phyloP scores from a whole-genome alignment of 1,140 invertebrate genomes.

The Agrypnia vestita region DNA sequence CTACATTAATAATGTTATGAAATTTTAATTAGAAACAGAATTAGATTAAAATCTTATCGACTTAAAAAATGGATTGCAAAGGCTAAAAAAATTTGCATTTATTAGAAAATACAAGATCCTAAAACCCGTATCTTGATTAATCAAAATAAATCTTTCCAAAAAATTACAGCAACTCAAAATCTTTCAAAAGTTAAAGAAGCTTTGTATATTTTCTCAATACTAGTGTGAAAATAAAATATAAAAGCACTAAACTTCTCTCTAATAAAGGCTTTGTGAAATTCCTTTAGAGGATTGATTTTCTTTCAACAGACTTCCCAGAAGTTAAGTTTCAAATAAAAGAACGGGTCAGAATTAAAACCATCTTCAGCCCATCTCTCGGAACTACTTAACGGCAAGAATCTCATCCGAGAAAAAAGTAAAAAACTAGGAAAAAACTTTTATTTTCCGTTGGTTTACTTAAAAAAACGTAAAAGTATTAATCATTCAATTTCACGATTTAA shows the following conservation, averaged over 20 bases:
- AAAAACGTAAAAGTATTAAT: too few species aligned
- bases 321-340: not conserved
- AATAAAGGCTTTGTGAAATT: not conserved
- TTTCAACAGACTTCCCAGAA: not conserved
- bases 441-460: too few species aligned
- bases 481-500: too few species aligned
- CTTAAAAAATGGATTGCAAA: too few species aligned
- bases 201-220: not conserved
- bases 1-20: too few species aligned
- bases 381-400: not conserved
- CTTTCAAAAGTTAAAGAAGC: not conserved
- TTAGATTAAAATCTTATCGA: too few species aligned
- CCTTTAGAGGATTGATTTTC: slow-evolving; percentile 5
- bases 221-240: not conserved
- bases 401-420: not conserved
- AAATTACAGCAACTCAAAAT: slow-evolving; percentile 3
- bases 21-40: too few species aligned
- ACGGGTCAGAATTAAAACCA: slow-evolving; percentile 4
- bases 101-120: too few species aligned
- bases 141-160: not conserved
- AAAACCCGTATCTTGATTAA: too few species aligned
- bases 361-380: not conserved
- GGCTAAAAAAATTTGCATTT: too few species aligned
- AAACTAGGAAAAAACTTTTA: not conserved
- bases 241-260: not conserved